Evolutionary conservation across 2,888 invertebrate species (phyloP).

Genomic region (Troides helena): DNA sequence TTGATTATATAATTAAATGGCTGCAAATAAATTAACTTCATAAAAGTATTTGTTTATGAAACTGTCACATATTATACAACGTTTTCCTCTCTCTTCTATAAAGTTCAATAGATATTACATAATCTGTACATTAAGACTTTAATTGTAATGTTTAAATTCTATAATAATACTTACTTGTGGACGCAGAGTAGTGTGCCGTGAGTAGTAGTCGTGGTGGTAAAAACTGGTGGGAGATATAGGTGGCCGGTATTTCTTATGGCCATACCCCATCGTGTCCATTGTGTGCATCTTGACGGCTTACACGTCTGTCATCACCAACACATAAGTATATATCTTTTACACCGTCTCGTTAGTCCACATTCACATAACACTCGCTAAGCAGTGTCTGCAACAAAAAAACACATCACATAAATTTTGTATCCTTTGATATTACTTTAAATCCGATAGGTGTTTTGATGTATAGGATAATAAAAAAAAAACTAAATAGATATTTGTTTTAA

Average conservation of each 20-base stretch:
- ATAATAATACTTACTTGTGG: conserved; percentile 63
- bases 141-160: background rate
- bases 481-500: too few relatives aligned
- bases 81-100: too few relatives aligned
- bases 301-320: conserved; percentile 38
- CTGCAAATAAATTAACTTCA: too few relatives aligned
- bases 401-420: too few relatives aligned
- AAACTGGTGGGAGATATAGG: conserved; percentile 80
- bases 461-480: too few relatives aligned
- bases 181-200: conserved; percentile 71
- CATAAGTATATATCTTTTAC: conserved; percentile 27
- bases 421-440: too few relatives aligned
- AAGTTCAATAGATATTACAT: too few relatives aligned
- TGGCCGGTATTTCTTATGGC: conserved; percentile 83
- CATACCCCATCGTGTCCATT: conserved; percentile 83
- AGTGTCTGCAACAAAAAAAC: conserved; percentile 37
- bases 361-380: conserved; percentile 33
- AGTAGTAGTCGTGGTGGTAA: conserved; percentile 80
- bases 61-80: too few relatives aligned
- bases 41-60: too few relatives aligned
- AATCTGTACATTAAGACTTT: too few relatives aligned
- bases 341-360: conserved; percentile 25
- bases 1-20: too few relatives aligned
- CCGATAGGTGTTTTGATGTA: too few relatives aligned
- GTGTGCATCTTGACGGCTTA: conserved; percentile 61